Evolutionary conservation across 1,140 invertebrate genomes (phyloP), one percentile per base, ranked within the genome.

Genomic region (Philopotamus ludificatus): DNA sequence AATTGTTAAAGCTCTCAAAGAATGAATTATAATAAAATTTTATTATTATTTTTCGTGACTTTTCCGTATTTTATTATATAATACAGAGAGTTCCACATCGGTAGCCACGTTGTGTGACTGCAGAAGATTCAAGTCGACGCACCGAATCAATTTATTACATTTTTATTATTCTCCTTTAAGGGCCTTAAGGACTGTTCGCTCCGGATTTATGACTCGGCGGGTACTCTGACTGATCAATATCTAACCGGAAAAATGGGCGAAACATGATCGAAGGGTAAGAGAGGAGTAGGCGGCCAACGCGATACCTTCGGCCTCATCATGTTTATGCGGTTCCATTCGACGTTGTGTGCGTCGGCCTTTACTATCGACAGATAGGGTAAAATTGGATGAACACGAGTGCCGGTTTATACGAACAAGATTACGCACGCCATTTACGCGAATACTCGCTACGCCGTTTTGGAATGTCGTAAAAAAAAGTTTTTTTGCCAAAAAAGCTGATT

Each of bases 301-400:
- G 51, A 28, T 12, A 25, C 25, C 51, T 60, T 53, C 42, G 12
- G 9, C 66, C 54, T 68, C 63, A 65, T 65, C 62, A 51, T 34
- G 51, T 68, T 65, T 67, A 63, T 63, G 45, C 58, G 16, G 26
- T 20, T 41, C 12, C 28, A 47, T 15, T 34, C 47, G 8, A 61
- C 41, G 59, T 54, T 66, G 50, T 53, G 59, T 28, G n/a, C n/a
- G 44, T 18, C 26, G 44, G 53, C 57, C 20, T 59, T 65, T 57
- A 65, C 49, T 57, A 53, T 34, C 34, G 51, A 69, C 61, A 61
- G 67, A 69, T 63, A 59, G 67, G 54, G 63, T 65, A 65, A 65
- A 66, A 69, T 69, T 57, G 63, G 67, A 69, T 69, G 63, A 69
- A 59, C 63, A 65, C 59, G 63, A 66, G 67, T 66, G 67, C 50